Evolutionary conservation across 2,797 vertebrate genomes (phyloP), one percentile per base, ranked within the genome.

Genomic region (Halcyon leucocephala): DNA sequence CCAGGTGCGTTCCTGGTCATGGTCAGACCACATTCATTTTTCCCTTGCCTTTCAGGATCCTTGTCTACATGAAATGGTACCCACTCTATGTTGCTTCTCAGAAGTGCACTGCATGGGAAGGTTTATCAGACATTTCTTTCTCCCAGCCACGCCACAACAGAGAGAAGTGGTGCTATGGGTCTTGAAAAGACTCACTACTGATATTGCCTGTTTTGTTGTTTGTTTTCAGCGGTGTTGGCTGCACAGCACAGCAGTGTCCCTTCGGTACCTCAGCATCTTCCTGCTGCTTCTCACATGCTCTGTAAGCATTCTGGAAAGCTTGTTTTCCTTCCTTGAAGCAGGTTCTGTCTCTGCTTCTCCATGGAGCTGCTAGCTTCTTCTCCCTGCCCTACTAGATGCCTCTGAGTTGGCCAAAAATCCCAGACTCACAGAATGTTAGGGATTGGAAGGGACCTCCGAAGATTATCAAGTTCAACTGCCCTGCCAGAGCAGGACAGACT

Each of bases 311-410:
- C 74, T 55, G 8, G n/a, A 64, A 92, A 21, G 18, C 17, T 39
- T 48, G 7, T 71, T 72, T 72, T 86, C 21, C 16, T 76, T 60
- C 54, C 54, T 72, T 1, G 0, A 57, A 80, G 18, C 51, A 55
- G 7, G 3, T 77, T 61, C 25, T 65, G 10, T 57, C 64, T 82
- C 31, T 69, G 18, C n/a, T 88, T 35, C 25, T 60, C 14, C n/a
- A 13, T 1, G 1, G 9, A 12, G 16, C 19, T 25, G 4, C 55
- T 60, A 46, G 7, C 20, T 37, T 72, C 48, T 61, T 2, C 3
- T 12, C 18, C 3, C 9, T 35, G 3, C 7, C 12, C 7, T 5
- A 1, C 19, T 26, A n/a, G 7, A 24, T 39, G 46, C 33, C 31
- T 80, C 26, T 9, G 12, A 65, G 19, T 73, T 85, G 49, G 55